phyloP scores from a whole-genome alignment of 2,113 vertebrate genomes.

The Scalopus aquaticus region DNA sequence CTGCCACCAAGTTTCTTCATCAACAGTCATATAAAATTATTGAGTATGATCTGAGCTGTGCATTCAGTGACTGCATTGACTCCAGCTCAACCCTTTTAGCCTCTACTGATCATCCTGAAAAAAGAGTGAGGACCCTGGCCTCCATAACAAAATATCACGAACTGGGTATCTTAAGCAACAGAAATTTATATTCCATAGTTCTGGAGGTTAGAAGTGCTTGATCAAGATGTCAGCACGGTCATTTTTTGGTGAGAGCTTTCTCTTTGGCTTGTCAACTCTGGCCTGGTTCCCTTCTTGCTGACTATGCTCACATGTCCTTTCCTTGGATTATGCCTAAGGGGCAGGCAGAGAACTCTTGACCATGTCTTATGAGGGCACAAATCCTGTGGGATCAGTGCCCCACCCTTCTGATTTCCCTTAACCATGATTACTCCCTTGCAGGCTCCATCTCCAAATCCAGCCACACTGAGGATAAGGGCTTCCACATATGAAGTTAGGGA shows the following conservation, averaged over 20 bases:
- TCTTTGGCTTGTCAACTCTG: too few relatives aligned
- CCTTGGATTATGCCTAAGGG: too few relatives aligned
- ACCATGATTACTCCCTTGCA: neutral
- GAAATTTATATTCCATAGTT: too few relatives aligned
- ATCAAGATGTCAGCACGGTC: neutral
- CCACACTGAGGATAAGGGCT: neutral
- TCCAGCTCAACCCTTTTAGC: neutral
- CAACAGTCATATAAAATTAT: neutral
- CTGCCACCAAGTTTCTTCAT: neutral
- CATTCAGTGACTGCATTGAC: neutral
- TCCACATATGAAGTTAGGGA: neutral
- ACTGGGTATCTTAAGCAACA: too few relatives aligned
- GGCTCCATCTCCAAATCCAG: neutral
- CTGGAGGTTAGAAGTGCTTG: neutral
- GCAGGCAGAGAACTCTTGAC: neutral
- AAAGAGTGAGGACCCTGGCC: neutral
- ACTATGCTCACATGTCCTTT: neutral
- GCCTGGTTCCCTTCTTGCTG: neutral
- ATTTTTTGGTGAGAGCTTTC: neutral
- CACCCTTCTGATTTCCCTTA: neutral
- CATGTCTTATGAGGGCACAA: neutral
- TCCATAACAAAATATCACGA: neutral
- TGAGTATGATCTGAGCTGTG: neutral
- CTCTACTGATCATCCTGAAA: neutral
- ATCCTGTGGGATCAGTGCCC: neutral